Evolutionary conservation across 2,797 vertebrate genomes (phyloP).

Genomic region (Lerista edwardsae): DNA sequence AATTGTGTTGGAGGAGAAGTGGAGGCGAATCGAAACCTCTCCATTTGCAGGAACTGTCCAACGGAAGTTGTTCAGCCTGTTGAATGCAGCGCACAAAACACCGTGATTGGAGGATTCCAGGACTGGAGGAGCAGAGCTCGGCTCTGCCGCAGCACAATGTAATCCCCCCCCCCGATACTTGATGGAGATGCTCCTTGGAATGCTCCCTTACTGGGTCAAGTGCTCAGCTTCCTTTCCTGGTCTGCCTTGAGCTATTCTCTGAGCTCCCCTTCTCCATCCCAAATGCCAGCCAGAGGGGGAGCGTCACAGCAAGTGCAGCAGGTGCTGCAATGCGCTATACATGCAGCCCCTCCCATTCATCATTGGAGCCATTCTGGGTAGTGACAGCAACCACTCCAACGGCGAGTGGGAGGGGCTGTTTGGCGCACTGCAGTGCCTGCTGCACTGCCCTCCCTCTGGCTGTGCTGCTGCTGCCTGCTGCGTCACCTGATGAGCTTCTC

Average conservation of each 20-base stretch:
- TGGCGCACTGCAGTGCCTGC: no score
- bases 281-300: no score
- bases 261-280: neutral
- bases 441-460: no score
- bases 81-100: conserved; percentile 17
- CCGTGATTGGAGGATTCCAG: neutral
- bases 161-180: neutral
- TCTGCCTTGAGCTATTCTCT: neutral
- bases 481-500: conserved; percentile 72
- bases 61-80: conserved; percentile 83
- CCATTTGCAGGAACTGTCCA: conserved; percentile 85
- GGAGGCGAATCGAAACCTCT: conserved; percentile 80
- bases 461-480: rapidly evolving
- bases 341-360: no score
- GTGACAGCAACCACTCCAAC: no score
- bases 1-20: conserved; percentile 78
- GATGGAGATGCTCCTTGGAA: neutral
- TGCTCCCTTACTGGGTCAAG: no score
- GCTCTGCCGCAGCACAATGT: neutral
- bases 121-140: neutral
- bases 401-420: no score
- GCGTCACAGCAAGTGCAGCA: no score
- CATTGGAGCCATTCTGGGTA: no score
- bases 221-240: no score
- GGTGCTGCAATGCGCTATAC: no score